These are phyloP conservation scores for Chiroxiphia lanceolata DNA, from an alignment of 2,797 vertebrate species.

Conservation along the genomic window DNA sequence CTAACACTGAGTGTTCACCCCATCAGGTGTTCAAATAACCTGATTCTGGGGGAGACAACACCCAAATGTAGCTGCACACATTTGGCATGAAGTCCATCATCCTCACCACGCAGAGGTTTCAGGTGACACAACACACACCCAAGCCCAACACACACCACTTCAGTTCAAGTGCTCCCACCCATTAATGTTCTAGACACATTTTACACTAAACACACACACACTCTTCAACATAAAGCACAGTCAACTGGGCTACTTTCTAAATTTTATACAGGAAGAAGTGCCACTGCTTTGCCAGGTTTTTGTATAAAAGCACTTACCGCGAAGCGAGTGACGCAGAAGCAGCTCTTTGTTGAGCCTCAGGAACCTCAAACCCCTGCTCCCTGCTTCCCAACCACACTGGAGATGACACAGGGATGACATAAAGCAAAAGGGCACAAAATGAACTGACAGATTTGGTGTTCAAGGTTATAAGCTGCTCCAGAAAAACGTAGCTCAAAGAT, in stretches of 20 bases:
- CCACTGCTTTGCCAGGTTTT: not conserved
- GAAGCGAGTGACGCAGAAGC: not conserved
- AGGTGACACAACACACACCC: not conserved
- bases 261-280: not conserved
- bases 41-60: not conserved
- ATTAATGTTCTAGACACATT: not conserved
- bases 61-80: not conserved
- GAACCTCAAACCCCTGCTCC: not conserved
- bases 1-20: not conserved
- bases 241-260: not conserved
- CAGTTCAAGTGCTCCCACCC: not conserved
- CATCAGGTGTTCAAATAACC: not conserved
- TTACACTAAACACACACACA: not conserved
- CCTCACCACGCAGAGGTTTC: not conserved
- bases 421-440: not conserved
- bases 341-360: not conserved
- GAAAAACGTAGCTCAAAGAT: not conserved
- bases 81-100: not conserved
- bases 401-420: not conserved
- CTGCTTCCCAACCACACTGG: not conserved
- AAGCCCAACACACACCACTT: not conserved
- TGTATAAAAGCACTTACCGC: not conserved
- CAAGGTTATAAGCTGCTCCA: not conserved
- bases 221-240: not conserved
- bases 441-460: not conserved